Evolutionary conservation across 2,797 vertebrate species (phyloP).

Genomic region (Melanotaenia parkinsoni): DNA sequence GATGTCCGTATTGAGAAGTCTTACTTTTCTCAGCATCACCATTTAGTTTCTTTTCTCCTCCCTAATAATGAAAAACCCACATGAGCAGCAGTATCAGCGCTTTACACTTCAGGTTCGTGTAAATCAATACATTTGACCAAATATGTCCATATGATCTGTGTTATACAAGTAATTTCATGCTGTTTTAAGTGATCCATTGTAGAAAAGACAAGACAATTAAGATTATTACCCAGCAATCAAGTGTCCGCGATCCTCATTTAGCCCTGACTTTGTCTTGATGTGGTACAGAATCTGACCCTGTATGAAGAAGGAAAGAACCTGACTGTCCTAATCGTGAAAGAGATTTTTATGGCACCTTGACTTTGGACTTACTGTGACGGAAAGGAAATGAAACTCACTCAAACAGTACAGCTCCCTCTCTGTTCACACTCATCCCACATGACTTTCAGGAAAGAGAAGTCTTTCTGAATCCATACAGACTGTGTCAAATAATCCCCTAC

Average conservation of each 20-base stretch:
- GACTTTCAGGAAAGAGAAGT: background rate
- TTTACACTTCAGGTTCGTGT: background rate
- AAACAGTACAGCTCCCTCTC: background rate
- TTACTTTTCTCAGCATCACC: conserved; percentile 77
- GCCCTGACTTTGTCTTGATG: conserved; percentile 3
- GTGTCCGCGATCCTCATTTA: conserved; percentile 41
- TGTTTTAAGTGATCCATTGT: no score
- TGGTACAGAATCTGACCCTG: conserved; percentile 7
- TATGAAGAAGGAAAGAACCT: conserved; percentile 47
- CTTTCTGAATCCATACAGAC: background rate
- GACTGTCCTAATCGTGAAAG: conserved; percentile 1
- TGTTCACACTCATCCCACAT: background rate
- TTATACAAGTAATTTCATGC: background rate
- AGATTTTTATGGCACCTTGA: conserved; percentile 78
- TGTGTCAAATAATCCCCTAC: background rate
- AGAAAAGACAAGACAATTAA: background rate
- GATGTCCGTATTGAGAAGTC: background rate
- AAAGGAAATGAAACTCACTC: conserved; percentile 23
- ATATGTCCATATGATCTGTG: background rate
- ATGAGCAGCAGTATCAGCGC: background rate
- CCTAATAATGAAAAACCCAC: conserved; percentile 27
- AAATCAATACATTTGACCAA: background rate
- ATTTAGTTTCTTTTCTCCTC: conserved; percentile 27
- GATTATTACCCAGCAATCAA: conserved; percentile 22
- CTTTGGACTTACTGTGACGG: conserved; percentile 70